Base-by-base conservation (phyloP, 2,113 vertebrate genomes). In the Hirundichthys speculiger region DNA sequence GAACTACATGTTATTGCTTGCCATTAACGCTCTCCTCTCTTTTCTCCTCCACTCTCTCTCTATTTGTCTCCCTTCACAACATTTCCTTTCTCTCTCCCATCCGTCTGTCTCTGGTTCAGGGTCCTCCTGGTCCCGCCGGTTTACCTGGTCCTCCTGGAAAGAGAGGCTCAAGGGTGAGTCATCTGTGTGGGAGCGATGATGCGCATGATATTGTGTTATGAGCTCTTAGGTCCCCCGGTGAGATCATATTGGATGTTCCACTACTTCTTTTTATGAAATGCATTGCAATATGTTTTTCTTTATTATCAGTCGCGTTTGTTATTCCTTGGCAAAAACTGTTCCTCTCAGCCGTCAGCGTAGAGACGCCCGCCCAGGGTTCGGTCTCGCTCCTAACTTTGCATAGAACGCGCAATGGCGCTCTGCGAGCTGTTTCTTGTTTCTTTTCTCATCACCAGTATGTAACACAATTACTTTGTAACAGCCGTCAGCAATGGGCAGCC, bases 131-230 rank as follows among this genome's bases (percentile, higher is more conserved):
- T 91, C 94, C 93, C 63, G 91, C 94, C 79, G 98, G 98, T 79
- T 91, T 96, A 81, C 94, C 96, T 80, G 98, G 98, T 79, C 94
- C 93, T 20, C 62, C 93, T 75, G 98, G 98, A 79, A 96, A 91
- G 87, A 95, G 98, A 93, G 98, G 97, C 64, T 91, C 94, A 22
- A 90, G 95, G 94, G 98, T 99, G 70, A 98, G 97, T 96, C 91
- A 66, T 79, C 9, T 64, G 19, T 2, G 16, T 15, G 19, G 48
- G 52, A 3, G 11, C 20, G 13, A 42, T 40, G 30, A 10, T 34
- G n/a, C 3, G 30, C 30, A 34, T 34, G 30, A 4, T n/a, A n/a
- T n/a, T 34, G 30, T 34, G 30, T 5, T 34, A 10, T 34, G 6
- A 3, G 7, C 30, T 6, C 30, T 34, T 34, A 34, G 11, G 30